phyloP scores from a whole-genome alignment of 2,113 vertebrate species.

The Dryoscopus gambensis region DNA sequence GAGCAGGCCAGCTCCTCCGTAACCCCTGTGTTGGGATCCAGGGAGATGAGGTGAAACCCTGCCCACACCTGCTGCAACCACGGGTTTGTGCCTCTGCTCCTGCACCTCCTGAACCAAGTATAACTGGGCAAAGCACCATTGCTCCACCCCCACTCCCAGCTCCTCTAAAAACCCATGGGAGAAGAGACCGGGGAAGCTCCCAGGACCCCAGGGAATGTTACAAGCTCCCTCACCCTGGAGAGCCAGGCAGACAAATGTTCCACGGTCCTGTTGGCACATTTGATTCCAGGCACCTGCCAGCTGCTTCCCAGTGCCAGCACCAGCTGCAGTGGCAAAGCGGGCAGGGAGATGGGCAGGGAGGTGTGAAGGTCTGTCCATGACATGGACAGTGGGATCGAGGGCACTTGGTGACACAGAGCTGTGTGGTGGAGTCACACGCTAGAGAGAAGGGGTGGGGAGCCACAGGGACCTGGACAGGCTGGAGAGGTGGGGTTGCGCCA shows the following conservation, averaged over 20 bases:
- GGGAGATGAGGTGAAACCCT: background rate
- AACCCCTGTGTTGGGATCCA: background rate
- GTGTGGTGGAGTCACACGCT: rapidly evolving
- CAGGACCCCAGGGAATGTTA: background rate
- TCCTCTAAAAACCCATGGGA: background rate
- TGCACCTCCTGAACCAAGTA: background rate
- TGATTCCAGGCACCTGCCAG: background rate
- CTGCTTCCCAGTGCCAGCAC: rapidly evolving
- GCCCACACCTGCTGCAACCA: background rate
- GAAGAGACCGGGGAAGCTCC: rapidly evolving
- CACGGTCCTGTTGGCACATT: background rate
- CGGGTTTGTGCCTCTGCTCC: background rate
- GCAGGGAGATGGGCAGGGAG: background rate
- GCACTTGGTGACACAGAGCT: background rate
- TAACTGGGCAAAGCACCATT: background rate
- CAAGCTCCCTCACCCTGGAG: rapidly evolving
- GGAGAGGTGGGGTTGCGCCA: background rate
- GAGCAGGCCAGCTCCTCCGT: background rate
- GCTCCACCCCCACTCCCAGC: background rate
- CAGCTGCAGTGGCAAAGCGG: rapidly evolving
- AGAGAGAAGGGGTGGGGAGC: background rate
- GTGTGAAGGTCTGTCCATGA: rapidly evolving
- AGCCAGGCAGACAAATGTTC: no score
- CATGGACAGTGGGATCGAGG: rapidly evolving
- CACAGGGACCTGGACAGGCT: background rate